Percentiles rank a stretch among this genome's conserved stretches.
phyloP scores from a whole-genome alignment of 2,113 vertebrate species.

The Mixornis gularis region DNA sequence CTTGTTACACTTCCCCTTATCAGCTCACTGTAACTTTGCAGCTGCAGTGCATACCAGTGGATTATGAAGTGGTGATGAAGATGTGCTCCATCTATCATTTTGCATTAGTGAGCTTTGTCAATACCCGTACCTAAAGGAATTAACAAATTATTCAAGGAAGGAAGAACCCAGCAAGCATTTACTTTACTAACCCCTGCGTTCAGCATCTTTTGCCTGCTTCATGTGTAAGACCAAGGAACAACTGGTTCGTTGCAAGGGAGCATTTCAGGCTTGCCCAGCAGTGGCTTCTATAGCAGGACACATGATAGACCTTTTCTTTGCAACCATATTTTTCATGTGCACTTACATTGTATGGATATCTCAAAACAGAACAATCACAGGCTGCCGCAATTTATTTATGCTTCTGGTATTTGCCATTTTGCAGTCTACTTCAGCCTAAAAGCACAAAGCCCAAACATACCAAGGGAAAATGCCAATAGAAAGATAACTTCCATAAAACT shows the following conservation, averaged over 20 bases:
- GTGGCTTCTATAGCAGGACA: neutral
- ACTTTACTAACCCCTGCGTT: neutral
- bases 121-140: neutral
- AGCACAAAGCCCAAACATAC: neutral
- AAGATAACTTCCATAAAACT: neutral
- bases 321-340: fast-evolving
- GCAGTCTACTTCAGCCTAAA: neutral
- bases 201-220: neutral
- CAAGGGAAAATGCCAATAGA: neutral
- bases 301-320: neutral
- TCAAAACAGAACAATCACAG: neutral
- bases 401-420: neutral
- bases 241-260: neutral
- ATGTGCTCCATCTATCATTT: neutral
- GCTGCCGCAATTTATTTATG: neutral
- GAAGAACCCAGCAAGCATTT: neutral
- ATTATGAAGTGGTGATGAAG: neutral
- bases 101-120: neutral
- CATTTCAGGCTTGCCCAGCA: neutral
- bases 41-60: fast-evolving
- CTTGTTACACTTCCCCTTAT: neutral
- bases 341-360: neutral
- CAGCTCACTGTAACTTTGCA: neutral
- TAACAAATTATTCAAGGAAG: neutral
- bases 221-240: neutral